These are phyloP conservation scores for Philopedon plagiatum DNA, from an alignment of 2,888 invertebrate genomes.

Conservation along the genomic window DNA sequence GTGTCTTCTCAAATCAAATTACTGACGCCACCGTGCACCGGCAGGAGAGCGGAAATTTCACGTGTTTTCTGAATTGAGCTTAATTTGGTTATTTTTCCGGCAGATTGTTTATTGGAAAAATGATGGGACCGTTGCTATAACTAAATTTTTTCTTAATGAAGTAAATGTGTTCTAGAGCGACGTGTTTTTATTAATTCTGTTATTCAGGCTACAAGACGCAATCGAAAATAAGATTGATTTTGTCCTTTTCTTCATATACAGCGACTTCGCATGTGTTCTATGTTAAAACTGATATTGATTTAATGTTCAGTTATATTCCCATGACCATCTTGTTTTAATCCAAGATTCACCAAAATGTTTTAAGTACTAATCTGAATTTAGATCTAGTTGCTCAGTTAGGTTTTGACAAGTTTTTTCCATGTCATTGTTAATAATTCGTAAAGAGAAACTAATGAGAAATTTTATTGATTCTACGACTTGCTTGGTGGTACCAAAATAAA, in stretches of 20 bases:
- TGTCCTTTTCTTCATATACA: neutral
- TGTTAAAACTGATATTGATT: too few relatives aligned
- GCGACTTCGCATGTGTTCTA: too few relatives aligned
- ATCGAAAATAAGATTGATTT: conserved; percentile 14
- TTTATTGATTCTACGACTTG: too few relatives aligned
- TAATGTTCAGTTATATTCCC: too few relatives aligned
- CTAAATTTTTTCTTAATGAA: conserved; percentile 22
- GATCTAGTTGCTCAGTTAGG: too few relatives aligned
- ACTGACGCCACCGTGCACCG: conserved; percentile 35
- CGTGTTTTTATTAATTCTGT: conserved; percentile 21
- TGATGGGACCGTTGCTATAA: conserved; percentile 35
- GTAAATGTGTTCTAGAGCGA: conserved; percentile 26
- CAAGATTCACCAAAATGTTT: too few relatives aligned
- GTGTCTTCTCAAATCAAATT: conserved; percentile 41
- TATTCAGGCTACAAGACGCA: conserved; percentile 13
- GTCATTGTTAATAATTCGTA: too few relatives aligned
- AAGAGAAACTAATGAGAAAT: too few relatives aligned
- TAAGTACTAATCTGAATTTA: too few relatives aligned
- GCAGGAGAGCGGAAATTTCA: conserved; percentile 39
- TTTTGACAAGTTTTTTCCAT: too few relatives aligned
- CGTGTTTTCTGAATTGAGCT: conserved; percentile 45
- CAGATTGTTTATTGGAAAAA: conserved; percentile 43
- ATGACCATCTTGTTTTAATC: too few relatives aligned
- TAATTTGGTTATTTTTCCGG: conserved; percentile 48
- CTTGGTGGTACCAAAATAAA: too few relatives aligned